Base-by-base conservation (phyloP, 2,113 vertebrate species). In the Corythoichthys haematopterus region DNA sequence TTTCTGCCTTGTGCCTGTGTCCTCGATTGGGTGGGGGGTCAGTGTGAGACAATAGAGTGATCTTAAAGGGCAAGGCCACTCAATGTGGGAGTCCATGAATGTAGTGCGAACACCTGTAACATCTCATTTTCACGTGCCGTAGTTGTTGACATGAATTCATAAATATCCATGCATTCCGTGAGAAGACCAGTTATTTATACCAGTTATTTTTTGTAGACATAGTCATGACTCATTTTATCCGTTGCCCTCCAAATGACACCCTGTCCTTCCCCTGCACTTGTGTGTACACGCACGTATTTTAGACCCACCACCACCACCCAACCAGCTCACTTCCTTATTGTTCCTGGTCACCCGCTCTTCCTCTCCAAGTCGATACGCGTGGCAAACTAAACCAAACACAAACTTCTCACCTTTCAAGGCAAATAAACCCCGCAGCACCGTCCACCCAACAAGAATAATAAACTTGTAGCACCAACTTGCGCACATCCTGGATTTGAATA, bases 381-480 rank as follows among this genome's bases (percentile, higher is more conserved):
- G 79, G 79, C 75, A 84, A 85, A 87, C 80, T 68, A 85, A 87
- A 85, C 80, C 76, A 79, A 85, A 82, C 71, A 58, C 66, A 76
- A 81, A 82, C 86, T 82, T 84, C 77, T 85, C 83, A 87, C 84
- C 88, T 87, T 80, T 71, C 70, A 81, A 82, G 80, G 78, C 78
- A 88, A 84, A 89, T 83, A 85, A 82, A 85, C 82, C 63, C 76
- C 1, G 61, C 71, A 70, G 75, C 69, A 62, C 65, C 66, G 52
- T 38, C 55, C 75, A 71, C 69, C 75, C 67, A 47, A 40, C 58
- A 81, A 81, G 74, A 85, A 85, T n/a, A 87, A 89, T 78, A 84
- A 86, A 75, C 79, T 46, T 6, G 12, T 57, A 8, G 59, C 67
- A 38, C 65, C 3, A 48, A 51, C 20, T 5, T 60, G 11, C 69